A percentile compares a stretch with the other conserved stretches of the same genome.
phyloP scores from a whole-genome alignment of 30 jellyfish, hydroid and myxozoan genomes.

The Euphysa ruthae region DNA sequence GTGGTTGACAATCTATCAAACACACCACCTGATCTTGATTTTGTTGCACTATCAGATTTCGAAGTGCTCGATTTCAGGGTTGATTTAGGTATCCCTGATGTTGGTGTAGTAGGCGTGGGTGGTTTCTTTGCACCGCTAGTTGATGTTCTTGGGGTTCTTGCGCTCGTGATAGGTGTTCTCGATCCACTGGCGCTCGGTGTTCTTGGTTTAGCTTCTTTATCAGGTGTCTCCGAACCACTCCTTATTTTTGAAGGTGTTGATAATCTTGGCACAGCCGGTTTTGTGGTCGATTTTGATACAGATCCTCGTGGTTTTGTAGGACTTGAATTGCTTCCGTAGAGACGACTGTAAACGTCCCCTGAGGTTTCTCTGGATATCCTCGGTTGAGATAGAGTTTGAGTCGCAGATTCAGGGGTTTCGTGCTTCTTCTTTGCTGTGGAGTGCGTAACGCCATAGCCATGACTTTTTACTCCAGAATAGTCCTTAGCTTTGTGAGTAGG shows the following conservation, averaged over 20 bases:
- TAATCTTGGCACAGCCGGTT: background rate
- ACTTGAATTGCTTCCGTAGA: slow-evolving; percentile 25
- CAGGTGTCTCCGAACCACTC: background rate
- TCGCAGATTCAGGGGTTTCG: slow-evolving; percentile 34
- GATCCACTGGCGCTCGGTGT: background rate
- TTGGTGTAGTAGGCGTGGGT: no score
- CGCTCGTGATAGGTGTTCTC: background rate
- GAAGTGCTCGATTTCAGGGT: no score
- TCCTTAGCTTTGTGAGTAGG: slow-evolving; percentile 38
- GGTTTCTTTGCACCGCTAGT: background rate
- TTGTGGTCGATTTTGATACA: background rate
- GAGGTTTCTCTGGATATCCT: slow-evolving; percentile 73
- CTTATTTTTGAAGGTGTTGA: background rate
- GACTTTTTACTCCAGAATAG: slow-evolving; percentile 47
- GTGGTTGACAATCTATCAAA: background rate
- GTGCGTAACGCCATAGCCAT: slow-evolving; percentile 75
- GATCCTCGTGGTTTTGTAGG: background rate
- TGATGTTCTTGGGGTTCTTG: background rate
- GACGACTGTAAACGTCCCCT: slow-evolving; percentile 87
- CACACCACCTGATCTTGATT: slow-evolving; percentile 1
- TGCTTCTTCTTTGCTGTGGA: slow-evolving; percentile 39
- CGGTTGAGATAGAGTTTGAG: slow-evolving; percentile 47
- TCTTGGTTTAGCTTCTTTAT: background rate
- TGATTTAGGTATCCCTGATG: no score
- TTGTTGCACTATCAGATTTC: no score